Conservation (phyloP, 1,140 invertebrate species). For the Stegodyphus mimosarum region DNA sequence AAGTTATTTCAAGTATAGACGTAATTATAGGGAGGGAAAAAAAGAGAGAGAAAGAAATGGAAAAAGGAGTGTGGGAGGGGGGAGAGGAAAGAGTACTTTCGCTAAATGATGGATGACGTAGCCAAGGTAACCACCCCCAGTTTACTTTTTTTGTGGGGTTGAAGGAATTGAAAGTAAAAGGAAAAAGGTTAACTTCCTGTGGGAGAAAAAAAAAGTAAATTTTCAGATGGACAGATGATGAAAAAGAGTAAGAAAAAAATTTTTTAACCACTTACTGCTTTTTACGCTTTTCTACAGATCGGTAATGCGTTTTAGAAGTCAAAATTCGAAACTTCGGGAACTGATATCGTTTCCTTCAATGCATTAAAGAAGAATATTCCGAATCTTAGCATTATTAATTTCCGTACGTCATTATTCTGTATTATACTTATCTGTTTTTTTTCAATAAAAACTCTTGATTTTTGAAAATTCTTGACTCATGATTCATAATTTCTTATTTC, state of each 20-base stretch:
- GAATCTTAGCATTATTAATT: too few relatives aligned
- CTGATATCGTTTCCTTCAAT: too few relatives aligned
- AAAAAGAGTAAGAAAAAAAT: background rate
- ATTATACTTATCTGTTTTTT: too few relatives aligned
- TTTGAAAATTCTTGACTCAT: too few relatives aligned
- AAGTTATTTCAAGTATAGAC: constrained; percentile 56
- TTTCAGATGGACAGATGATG: constrained; percentile 35
- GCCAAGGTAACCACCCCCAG: constrained; percentile 21
- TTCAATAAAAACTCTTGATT: too few relatives aligned
- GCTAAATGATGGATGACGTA: constrained; percentile 46
- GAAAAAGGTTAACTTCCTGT: constrained; percentile 39
- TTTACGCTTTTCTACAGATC: too few relatives aligned
- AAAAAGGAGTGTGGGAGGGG: background rate
- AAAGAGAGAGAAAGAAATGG: background rate
- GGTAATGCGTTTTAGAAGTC: too few relatives aligned
- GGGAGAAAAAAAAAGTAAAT: background rate
- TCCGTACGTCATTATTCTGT: too few relatives aligned
- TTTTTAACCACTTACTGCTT: too few relatives aligned
- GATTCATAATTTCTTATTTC: too few relatives aligned
- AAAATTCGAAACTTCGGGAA: too few relatives aligned
- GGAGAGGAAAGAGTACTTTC: constrained; percentile 9
- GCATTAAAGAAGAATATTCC: too few relatives aligned
- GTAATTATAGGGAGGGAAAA: constrained; percentile 36
- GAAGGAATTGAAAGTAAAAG: background rate
- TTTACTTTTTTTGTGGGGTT: constrained; percentile 19